These are phyloP conservation scores for Charanyca ferruginea DNA, from an alignment of 2,888 invertebrate species.

Conservation along the genomic window DNA sequence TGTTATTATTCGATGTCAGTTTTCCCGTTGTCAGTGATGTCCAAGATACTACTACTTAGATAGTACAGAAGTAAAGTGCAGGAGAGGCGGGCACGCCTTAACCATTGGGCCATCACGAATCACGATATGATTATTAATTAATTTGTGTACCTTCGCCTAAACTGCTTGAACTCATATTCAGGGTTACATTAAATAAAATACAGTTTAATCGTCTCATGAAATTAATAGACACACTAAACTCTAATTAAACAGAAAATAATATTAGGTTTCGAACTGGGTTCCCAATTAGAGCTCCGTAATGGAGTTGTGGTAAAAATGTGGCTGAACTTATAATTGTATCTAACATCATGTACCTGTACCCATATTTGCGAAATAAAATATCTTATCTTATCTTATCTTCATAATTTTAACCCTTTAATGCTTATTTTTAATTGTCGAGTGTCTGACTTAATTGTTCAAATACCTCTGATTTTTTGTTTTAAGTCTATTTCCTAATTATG, in stretches of 20 bases:
- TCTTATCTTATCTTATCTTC: no score
- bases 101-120: no score
- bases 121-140: no score
- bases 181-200: constrained; percentile 37
- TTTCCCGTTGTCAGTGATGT: no score
- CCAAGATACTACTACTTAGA: no score
- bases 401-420: background rate
- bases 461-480: background rate
- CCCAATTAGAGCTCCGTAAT: constrained; percentile 39
- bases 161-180: constrained; percentile 12
- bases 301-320: constrained; percentile 5
- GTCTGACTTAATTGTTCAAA: background rate
- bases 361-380: no score
- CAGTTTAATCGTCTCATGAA: constrained; percentile 41
- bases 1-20: no score
- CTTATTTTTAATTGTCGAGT: background rate
- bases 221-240: constrained; percentile 49
- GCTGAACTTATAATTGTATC: no score
- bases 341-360: no score
- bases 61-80: no score
- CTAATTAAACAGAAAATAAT: constrained; percentile 57
- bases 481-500: background rate
- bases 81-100: no score
- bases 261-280: constrained; percentile 49
- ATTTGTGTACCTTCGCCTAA: constrained; percentile 26